Base-by-base conservation (phyloP, 2,797 vertebrate genomes). In the Orestias chungarensis region DNA sequence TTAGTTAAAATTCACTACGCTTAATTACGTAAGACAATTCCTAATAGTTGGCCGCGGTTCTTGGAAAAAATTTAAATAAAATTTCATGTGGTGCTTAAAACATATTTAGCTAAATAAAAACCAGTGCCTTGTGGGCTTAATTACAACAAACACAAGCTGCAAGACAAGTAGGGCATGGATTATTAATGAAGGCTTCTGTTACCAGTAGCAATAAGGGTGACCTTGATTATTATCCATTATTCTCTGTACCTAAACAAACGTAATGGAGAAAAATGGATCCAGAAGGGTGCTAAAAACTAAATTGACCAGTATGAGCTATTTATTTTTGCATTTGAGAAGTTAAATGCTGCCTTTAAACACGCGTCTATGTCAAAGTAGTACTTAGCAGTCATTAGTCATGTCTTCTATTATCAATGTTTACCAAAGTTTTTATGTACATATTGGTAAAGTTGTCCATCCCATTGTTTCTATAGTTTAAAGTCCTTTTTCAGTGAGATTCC, bases 131-230 rank as follows among this genome's bases (percentile, higher is more conserved):
- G 25, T 23, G 74, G 52, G 62, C 31, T 27, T 66, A 66, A 67
- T 75, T 65, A 70, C 12, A 71, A 64, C 47, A 79, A 64, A 64
- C 70, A 33, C 43, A 64, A 59, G 38, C 29, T 78, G 25, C 70
- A 70, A 73, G 52, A 73, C 71, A 69, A 71, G 64, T 74, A 29
- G 40, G 70, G 52, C 33, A 31, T 83, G 18, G 29, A 54, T 84
- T 72, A 82, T 80, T 78, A 65, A 83, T 74, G 49, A 78, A 70
- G 54, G 55, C 65, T 49, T 46, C 59, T 73, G 43, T 75, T 70
- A 75, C 61, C 40, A 44, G 17, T 64, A 49, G 49, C 61, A 35
- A 67, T 62, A 49, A 33, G 12, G 31, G 25, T 70, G 68, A 73
- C 66, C 49, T 59, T 70, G 46, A 1, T 35, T 46, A 57, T 66